Evolutionary conservation across 2,113 vertebrate species (phyloP).

Genomic region (Channa maculata): DNA sequence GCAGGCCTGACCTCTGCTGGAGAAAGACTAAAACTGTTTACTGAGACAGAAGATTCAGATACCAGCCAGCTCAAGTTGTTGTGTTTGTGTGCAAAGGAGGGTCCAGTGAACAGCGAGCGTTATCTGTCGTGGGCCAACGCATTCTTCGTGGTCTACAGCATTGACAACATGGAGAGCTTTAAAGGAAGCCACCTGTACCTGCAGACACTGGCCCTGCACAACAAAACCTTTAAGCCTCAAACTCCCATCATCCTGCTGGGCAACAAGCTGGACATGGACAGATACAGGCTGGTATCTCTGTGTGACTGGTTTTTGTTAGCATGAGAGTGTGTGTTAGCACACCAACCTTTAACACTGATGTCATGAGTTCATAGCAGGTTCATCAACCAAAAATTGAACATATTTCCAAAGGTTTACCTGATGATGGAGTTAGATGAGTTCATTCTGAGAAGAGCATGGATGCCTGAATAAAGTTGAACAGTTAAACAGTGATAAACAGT

Average conservation of each 20-base stretch:
- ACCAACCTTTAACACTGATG: no score
- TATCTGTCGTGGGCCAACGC: slow-evolving; percentile 90
- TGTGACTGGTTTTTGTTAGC: no score
- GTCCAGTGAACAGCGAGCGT: slow-evolving; percentile 88
- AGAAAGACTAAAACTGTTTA: not conserved
- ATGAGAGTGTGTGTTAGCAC: no score
- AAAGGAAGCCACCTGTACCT: slow-evolving; percentile 87
- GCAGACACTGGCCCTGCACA: slow-evolving; percentile 81
- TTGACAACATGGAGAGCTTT: slow-evolving; percentile 87
- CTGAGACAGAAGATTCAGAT: no score
- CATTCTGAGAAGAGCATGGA: no score
- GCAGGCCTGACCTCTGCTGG: slow-evolving; percentile 10
- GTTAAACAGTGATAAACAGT: no score
- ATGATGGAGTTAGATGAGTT: no score
- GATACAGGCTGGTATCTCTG: slow-evolving; percentile 85
- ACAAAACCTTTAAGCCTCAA: slow-evolving; percentile 78
- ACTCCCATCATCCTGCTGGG: slow-evolving; percentile 87
- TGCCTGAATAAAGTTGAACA: no score
- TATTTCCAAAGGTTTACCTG: no score
- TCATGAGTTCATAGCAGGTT: no score
- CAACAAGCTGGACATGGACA: slow-evolving; percentile 95
- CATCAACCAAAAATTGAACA: no score
- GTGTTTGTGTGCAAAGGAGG: slow-evolving; percentile 78
- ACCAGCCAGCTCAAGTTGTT: no score
- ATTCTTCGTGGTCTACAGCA: slow-evolving; percentile 92